Percentiles rank a stretch among this genome's conserved stretches.
Conservation (phyloP, 2,888 invertebrate species). For the Athetis lepigone region DNA sequence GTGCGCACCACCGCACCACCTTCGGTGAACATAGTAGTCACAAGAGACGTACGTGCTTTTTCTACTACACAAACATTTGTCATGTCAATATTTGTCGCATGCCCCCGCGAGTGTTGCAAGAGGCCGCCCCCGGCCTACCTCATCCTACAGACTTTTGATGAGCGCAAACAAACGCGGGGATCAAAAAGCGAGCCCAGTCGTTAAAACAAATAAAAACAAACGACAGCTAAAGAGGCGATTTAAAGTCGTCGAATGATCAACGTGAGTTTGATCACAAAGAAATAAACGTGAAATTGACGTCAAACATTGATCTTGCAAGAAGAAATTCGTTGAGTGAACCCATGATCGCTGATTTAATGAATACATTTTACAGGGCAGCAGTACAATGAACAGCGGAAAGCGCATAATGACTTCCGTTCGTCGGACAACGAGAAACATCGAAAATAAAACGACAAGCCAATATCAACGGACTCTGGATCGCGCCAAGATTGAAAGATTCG, state of each 20-base stretch:
- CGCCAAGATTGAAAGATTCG: constrained; percentile 59
- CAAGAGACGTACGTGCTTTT: constrained; percentile 82
- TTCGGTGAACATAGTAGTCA: constrained; percentile 78
- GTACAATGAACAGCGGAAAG: constrained; percentile 84
- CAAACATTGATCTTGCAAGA: constrained; percentile 70
- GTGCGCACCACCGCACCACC: constrained; percentile 75
- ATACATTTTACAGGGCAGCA: constrained; percentile 86
- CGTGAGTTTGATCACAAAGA: constrained; percentile 50
- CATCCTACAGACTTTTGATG: constrained; percentile 66
- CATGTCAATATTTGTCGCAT: constrained; percentile 85
- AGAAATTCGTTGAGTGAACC: constrained; percentile 72
- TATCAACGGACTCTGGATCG: constrained; percentile 63
- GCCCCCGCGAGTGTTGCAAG: constrained; percentile 80
- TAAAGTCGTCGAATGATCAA: constrained; percentile 59
- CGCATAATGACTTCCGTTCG: constrained; percentile 89
- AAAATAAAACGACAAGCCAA: constrained; percentile 79
- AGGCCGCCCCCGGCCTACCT: constrained; percentile 69
- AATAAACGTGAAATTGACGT: constrained; percentile 67
- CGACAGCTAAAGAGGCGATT: constrained; percentile 55
- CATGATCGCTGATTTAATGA: constrained; percentile 85
- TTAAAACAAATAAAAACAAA: constrained; percentile 58
- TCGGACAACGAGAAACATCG: constrained; percentile 81
- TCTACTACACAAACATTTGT: constrained; percentile 84
- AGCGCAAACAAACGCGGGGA: constrained; percentile 56
- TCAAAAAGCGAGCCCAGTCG: constrained; percentile 61